Evolutionary conservation across 1,140 invertebrate genomes (phyloP).

Genomic region (Atopsyche davidsoni): DNA sequence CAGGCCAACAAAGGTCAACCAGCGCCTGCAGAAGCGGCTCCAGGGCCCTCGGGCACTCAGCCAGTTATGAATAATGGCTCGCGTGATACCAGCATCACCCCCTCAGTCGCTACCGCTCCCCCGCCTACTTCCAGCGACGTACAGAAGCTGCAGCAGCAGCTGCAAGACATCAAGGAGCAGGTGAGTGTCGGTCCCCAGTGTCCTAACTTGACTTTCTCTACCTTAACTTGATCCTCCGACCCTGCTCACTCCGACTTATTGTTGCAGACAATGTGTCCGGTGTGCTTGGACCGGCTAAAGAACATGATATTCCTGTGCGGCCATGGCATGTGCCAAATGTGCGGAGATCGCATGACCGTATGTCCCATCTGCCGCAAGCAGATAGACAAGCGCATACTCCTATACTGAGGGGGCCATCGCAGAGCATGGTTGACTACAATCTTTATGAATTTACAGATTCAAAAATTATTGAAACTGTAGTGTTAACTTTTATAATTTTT

Average conservation of each 20-base stretch:
- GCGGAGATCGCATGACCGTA: constrained; percentile 92
- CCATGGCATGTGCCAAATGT: constrained; percentile 96
- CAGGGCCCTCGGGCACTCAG: constrained; percentile 32
- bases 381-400: constrained; percentile 89
- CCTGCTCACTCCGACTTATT: constrained; percentile 20
- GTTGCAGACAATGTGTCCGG: constrained; percentile 93
- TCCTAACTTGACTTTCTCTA: no score
- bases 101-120: constrained; percentile 30
- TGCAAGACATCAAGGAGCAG: constrained; percentile 97
- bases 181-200: no score
- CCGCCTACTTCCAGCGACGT: constrained; percentile 56
- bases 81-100: constrained; percentile 44
- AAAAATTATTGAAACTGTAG: neutral
- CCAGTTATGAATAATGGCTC: constrained; percentile 79
- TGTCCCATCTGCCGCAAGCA: constrained; percentile 96
- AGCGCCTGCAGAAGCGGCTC: constrained; percentile 35
- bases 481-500: constrained; percentile 3
- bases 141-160: constrained; percentile 90
- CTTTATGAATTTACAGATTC: no score
- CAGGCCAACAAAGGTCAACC: constrained; percentile 44
- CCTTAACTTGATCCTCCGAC: no score
- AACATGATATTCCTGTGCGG: constrained; percentile 99
- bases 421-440: no score
- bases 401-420: constrained; percentile 66
- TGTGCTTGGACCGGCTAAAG: constrained; percentile 93